phyloP scores from a whole-genome alignment of 2,797 vertebrate species.

The Zalophus californianus region DNA sequence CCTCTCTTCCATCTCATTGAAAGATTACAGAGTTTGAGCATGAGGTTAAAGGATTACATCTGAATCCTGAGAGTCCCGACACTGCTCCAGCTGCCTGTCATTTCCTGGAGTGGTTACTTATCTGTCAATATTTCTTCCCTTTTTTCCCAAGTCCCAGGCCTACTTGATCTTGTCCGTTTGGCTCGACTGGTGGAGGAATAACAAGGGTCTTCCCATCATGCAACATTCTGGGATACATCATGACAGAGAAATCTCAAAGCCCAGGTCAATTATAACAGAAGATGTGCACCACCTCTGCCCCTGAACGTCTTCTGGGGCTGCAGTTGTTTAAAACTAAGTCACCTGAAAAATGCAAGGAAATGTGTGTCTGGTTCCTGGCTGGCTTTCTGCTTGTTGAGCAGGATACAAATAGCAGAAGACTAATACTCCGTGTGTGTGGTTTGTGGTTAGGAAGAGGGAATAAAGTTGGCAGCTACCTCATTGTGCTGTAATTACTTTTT shows the following conservation, averaged over 20 bases:
- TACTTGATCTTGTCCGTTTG: constrained; percentile 91
- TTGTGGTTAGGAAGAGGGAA: constrained; percentile 69
- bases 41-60: constrained; percentile 87
- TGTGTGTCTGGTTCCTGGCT: constrained; percentile 70
- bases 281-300: constrained; percentile 91
- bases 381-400: constrained; percentile 72
- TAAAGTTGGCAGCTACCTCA: constrained; percentile 80
- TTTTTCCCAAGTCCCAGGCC: constrained; percentile 88
- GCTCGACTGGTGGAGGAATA: constrained; percentile 89
- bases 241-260: constrained; percentile 93
- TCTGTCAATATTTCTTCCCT: constrained; percentile 89
- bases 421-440: not conserved
- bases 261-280: constrained; percentile 93
- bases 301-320: constrained; percentile 90
- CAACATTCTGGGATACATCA: constrained; percentile 90
- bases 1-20: constrained; percentile 74
- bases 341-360: constrained; percentile 86
- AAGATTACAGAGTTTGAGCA: constrained; percentile 83
- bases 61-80: constrained; percentile 83
- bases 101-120: constrained; percentile 88
- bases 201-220: constrained; percentile 91
- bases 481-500: constrained; percentile 86
- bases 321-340: constrained; percentile 89
- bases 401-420: constrained; percentile 70
- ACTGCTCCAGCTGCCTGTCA: constrained; percentile 85